Conservation (phyloP, 2,797 vertebrate species). For the Halcyon chelicuti region DNA sequence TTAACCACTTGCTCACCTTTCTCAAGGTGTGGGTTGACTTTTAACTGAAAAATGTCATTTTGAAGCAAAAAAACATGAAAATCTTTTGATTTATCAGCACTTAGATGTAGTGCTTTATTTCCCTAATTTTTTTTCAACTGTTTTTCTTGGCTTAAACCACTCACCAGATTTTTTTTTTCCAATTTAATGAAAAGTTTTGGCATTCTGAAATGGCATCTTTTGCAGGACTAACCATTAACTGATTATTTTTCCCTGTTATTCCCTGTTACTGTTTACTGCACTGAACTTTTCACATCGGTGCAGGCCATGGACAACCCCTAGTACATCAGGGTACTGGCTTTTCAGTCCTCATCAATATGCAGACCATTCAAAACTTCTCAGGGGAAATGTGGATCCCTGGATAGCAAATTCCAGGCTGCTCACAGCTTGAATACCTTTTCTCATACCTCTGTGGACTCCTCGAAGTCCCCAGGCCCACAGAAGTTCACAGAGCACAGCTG, state of each 20-base stretch:
- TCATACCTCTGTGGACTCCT: not conserved
- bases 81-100: not conserved
- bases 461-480: not conserved
- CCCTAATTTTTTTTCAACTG: not conserved
- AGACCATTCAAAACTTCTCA: not conserved
- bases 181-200: slow-evolving; percentile 49
- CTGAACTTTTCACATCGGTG: not conserved
- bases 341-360: not conserved
- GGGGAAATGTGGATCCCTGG: not conserved
- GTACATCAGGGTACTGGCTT: not conserved
- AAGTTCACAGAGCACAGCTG: not conserved
- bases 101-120: not conserved
- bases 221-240: not conserved
- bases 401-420: not conserved
- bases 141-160: slow-evolving; percentile 54
- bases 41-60: not conserved
- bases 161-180: slow-evolving; percentile 41
- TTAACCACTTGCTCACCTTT: not conserved
- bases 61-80: not conserved
- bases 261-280: not conserved
- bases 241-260: not conserved
- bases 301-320: not conserved
- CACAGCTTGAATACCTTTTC: not conserved
- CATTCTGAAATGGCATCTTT: slow-evolving; percentile 23
- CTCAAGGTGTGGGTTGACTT: not conserved